Base-by-base conservation (phyloP, 2,113 vertebrate species). In the Hippocampus mohnikei region DNA sequence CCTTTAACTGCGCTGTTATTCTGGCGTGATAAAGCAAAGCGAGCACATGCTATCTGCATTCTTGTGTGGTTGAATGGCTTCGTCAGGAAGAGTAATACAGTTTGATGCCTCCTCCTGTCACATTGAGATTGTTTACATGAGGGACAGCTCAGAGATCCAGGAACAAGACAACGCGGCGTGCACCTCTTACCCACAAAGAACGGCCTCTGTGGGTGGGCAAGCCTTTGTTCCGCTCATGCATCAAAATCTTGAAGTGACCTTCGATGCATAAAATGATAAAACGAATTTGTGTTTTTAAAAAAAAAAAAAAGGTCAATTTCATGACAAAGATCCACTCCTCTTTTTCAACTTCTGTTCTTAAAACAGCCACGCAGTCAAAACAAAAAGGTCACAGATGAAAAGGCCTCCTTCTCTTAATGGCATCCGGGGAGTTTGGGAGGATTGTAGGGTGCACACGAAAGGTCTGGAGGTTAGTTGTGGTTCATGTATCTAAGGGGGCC, bases 61-160 rank as follows among this genome's bases (percentile, higher is more conserved):
- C 87, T 85, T 86, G 71, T 81, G 79, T 86, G 75, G 79, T 62
- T 78, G 81, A 88, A 87, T 78, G 81, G 69, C 76, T 88, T 84
- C 78, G 80, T 84, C 84, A 76, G 84, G 55, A 70, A 74, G 73
- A 80, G 83, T 66, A 81, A 74, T 77, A 77, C 81, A 46, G 79
- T 75, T 56, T 15, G 25, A 44, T 67, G 40, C 61, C 78, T 70
- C 79, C 81, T 66, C 83, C 76, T 37, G 25, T 79, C 50, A 72
- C 78, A 73, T 83, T 84, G 91, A 91, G 88, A 83, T 78, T 91
- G 88, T 92, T 92, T 92, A 90, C 88, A 90, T 56, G 85, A 80
- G 84, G 84, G 86, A 84, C 86, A 66, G 64, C 76, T 75, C 75
- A 68, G 10, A 90, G 90, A 89, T 91, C 83, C 85, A 84, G 59